Percentiles rank a stretch among this genome's conserved stretches.
phyloP scores from a whole-genome alignment of 2,113 vertebrate genomes.

The Poicephalus gulielmi region DNA sequence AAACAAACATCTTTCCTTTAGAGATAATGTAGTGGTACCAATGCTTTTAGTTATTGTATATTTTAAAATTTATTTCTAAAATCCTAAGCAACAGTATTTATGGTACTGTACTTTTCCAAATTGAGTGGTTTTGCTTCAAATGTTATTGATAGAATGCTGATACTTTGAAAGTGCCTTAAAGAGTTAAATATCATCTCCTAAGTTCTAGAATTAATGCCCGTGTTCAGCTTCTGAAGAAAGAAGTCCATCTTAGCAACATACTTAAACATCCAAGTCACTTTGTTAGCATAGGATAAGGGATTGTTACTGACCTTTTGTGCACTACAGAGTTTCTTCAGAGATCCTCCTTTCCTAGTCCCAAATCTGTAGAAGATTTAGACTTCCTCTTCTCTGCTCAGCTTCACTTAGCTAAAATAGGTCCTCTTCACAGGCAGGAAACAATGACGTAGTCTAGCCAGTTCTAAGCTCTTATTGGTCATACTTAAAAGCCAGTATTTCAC shows the following conservation, averaged over 20 bases:
- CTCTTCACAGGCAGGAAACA: conserved; percentile 54
- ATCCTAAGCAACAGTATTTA: not conserved
- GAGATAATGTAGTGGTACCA: not conserved
- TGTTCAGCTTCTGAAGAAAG: not conserved
- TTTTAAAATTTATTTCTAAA: not conserved
- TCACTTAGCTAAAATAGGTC: conserved; percentile 40
- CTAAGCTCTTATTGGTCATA: conserved; percentile 1
- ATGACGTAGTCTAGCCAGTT: conserved; percentile 12
- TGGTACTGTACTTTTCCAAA: not conserved
- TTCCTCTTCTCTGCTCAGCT: conserved; percentile 43
- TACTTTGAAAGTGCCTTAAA: not conserved
- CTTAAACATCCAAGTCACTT: not conserved
- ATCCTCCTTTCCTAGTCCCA: conserved; percentile 11
- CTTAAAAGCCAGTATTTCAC: not conserved
- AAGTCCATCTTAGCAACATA: not conserved
- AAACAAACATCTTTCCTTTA: not conserved
- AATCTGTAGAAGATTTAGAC: conserved; percentile 6
- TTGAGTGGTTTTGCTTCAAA: not conserved
- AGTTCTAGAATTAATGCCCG: not conserved
- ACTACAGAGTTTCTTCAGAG: conserved; percentile 1
- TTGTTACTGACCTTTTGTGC: conserved; percentile 57
- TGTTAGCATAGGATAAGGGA: not conserved
- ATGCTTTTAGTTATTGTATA: not conserved
- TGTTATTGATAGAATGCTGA: not conserved
- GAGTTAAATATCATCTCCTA: not conserved